A percentile compares a stretch with the other conserved stretches of the same genome.
Evolutionary conservation across 2,888 invertebrate species (phyloP).

Genomic region (Nomada ferruginata): DNA sequence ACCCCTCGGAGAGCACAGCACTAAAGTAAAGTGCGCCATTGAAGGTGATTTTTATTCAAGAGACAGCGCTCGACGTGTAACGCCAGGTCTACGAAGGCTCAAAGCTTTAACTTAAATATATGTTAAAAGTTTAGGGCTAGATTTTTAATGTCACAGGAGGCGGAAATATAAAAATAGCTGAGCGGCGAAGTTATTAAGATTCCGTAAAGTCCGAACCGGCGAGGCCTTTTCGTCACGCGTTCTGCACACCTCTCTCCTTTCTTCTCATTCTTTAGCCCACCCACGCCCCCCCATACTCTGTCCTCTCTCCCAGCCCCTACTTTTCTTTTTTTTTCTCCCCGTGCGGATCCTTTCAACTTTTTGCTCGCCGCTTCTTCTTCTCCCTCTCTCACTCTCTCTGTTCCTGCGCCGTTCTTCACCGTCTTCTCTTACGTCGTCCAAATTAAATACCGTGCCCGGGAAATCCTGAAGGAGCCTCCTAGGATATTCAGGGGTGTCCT

Average conservation of each 20-base stretch:
- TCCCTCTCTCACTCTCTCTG: conserved; percentile 29
- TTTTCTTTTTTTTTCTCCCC: conserved; percentile 21
- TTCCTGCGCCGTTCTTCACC: conserved; percentile 40
- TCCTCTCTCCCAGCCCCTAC: conserved; percentile 5
- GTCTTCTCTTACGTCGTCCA: conserved; percentile 69
- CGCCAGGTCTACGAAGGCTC: conserved; percentile 55
- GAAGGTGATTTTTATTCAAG: conserved; percentile 84
- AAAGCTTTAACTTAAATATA: conserved; percentile 82
- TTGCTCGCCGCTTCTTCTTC: conserved; percentile 1
- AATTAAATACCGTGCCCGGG: conserved; percentile 74
- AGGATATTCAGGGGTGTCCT: conserved; percentile 68
- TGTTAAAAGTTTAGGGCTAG: conserved; percentile 81
- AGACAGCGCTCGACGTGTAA: conserved; percentile 78
- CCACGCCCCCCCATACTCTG: background rate
- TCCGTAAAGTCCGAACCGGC: conserved; percentile 74
- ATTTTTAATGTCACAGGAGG: conserved; percentile 80
- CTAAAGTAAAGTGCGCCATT: conserved; percentile 81
- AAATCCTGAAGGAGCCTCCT: conserved; percentile 65
- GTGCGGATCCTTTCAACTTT: conserved; percentile 38
- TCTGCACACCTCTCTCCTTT: conserved; percentile 30
- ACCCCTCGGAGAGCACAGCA: conserved; percentile 72
- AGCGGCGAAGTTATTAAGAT: conserved; percentile 77
- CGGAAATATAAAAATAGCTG: conserved; percentile 81
- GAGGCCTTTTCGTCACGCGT: conserved; percentile 64
- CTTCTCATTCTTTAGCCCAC: conserved; percentile 18